Evolutionary conservation across 1,140 invertebrate genomes (phyloP).

Genomic region (Eriocheir sinensis): DNA sequence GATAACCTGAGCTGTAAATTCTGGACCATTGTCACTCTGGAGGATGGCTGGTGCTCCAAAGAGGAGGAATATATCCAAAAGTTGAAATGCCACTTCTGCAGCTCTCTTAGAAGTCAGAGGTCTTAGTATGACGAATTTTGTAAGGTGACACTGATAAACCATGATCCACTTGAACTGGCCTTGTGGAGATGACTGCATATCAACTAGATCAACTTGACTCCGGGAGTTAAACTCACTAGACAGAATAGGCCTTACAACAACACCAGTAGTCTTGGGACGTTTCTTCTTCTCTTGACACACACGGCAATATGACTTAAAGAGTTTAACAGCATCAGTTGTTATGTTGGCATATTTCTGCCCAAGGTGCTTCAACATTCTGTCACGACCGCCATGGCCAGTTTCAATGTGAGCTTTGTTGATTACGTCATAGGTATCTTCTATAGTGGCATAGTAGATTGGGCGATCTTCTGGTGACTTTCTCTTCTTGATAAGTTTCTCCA

Average conservation of each 20-base stretch:
- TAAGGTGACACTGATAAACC: background rate
- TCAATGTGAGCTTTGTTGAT: slow-evolving; percentile 57
- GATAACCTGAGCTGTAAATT: slow-evolving; percentile 8
- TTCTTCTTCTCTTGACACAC: slow-evolving; percentile 54
- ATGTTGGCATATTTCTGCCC: slow-evolving; percentile 64
- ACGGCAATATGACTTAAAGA: slow-evolving; percentile 48
- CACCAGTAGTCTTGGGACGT: slow-evolving; percentile 49
- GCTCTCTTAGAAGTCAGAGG: background rate
- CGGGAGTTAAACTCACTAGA: slow-evolving; percentile 57
- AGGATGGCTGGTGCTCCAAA: background rate
- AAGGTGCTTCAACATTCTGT: slow-evolving; percentile 42
- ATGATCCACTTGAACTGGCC: slow-evolving; percentile 78
- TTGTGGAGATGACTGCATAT: slow-evolving; percentile 81
- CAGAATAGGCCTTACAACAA: slow-evolving; percentile 57
- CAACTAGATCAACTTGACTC: slow-evolving; percentile 55
- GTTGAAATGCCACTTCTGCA: slow-evolving; percentile 26
- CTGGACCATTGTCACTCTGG: slow-evolving; percentile 39
- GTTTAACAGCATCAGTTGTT: slow-evolving; percentile 29
- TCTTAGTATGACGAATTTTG: background rate
- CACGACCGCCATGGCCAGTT: slow-evolving; percentile 64
- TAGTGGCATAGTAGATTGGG: slow-evolving; percentile 31
- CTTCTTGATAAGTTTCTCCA: slow-evolving; percentile 50
- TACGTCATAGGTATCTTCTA: slow-evolving; percentile 49
- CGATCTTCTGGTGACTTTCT: background rate
- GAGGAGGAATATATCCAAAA: slow-evolving; percentile 33